These are phyloP conservation scores for Drosophila percnosoma DNA, from an alignment of 2,888 invertebrate species.

Conservation along the genomic window DNA sequence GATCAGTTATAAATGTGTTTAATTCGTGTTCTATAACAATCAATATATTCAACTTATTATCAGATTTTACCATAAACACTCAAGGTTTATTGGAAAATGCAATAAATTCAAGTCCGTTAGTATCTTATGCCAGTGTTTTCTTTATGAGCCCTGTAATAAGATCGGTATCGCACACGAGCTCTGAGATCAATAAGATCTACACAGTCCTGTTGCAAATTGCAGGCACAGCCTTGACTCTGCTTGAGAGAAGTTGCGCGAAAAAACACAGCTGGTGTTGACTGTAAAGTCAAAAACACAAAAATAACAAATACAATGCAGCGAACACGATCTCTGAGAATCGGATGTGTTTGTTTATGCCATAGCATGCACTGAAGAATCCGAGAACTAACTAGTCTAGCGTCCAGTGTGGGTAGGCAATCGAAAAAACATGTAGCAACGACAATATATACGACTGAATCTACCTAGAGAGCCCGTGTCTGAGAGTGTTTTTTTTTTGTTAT, in stretches of 20 bases:
- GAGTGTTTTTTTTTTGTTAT: slow-evolving; percentile 21
- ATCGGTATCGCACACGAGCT: slow-evolving; percentile 37
- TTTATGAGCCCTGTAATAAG: slow-evolving; percentile 39
- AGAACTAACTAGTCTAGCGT: slow-evolving; percentile 13
- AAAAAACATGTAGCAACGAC: slow-evolving; percentile 51
- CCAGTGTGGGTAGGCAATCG: slow-evolving; percentile 49
- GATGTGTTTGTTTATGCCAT: slow-evolving; percentile 72
- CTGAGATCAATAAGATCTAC: slow-evolving; percentile 6
- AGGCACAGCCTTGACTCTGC: slow-evolving; percentile 47
- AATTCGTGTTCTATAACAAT: background rate
- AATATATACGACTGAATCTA: slow-evolving; percentile 61
- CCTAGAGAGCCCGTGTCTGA: slow-evolving; percentile 37
- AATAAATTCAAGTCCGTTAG: background rate
- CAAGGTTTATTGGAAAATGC: background rate
- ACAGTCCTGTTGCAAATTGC: slow-evolving; percentile 31
- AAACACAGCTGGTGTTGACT: slow-evolving; percentile 63
- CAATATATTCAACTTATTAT: background rate
- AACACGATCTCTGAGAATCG: slow-evolving; percentile 52
- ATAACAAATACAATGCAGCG: slow-evolving; percentile 41
- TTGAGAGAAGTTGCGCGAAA: slow-evolving; percentile 45
- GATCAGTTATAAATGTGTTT: background rate
- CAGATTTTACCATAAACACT: background rate
- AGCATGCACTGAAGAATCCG: slow-evolving; percentile 46
- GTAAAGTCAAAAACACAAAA: slow-evolving; percentile 23
- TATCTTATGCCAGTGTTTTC: slow-evolving; percentile 12